These are phyloP conservation scores for Fukomys damarensis DNA, from an alignment of 2,113 vertebrate species.

Conservation along the genomic window DNA sequence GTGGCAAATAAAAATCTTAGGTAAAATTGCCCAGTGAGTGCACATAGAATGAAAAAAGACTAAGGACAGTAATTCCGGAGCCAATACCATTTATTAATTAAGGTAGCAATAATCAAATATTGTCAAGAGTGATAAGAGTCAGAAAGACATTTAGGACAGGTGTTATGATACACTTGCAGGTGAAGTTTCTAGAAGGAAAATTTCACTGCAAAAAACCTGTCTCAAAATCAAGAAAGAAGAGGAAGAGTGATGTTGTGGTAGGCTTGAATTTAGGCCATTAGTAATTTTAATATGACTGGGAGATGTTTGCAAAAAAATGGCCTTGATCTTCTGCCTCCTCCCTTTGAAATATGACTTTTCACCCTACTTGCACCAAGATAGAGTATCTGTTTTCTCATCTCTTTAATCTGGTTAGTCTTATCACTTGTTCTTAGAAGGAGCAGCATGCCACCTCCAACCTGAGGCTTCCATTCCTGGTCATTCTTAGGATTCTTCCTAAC, in stretches of 20 bases:
- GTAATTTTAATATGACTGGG: slow-evolving; percentile 2
- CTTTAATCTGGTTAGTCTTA: background rate
- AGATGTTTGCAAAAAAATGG: background rate
- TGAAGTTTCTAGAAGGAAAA: background rate
- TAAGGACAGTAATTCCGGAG: background rate
- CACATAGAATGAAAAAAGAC: background rate
- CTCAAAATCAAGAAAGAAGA: background rate
- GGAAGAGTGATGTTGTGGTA: background rate
- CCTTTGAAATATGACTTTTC: background rate
- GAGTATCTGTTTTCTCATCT: background rate
- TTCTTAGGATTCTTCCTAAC: background rate
- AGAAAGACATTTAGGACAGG: background rate
- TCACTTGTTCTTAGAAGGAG: background rate
- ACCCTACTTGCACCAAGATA: background rate
- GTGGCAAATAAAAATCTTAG: background rate
- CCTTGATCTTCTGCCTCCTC: background rate
- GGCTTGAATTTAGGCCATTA: background rate
- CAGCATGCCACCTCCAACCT: background rate
- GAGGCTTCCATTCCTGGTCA: background rate
- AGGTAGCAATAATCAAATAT: background rate
- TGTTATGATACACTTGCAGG: background rate
- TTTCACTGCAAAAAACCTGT: background rate
- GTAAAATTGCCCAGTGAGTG: background rate
- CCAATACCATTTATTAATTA: background rate
- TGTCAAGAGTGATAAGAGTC: background rate